Base-by-base conservation (phyloP, 92 coral and sea anemone species). In the Desmophyllum pertusum region DNA sequence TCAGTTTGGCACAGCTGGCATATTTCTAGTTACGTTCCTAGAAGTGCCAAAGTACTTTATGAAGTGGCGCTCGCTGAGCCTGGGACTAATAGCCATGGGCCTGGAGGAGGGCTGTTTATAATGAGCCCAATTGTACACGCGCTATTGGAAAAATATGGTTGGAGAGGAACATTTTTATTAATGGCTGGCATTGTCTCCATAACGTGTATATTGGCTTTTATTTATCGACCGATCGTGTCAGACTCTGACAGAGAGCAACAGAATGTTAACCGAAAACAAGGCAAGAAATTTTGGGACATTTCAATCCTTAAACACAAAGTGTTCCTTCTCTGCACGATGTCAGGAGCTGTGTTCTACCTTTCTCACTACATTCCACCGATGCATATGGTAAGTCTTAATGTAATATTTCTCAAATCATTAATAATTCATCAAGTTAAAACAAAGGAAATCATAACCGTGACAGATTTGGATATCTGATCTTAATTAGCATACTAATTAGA, bases 51-150 rank as follows among this genome's bases (percentile, higher is more conserved):
- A 72, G 67, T 89, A 89, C 76, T 92, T 92, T 61, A 68, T 35
- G 21, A 86, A 79, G 46, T 81, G 89, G 85, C 84, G 79, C 65
- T 73, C 90, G 10, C 31, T 83, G 8, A 91, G 88, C 21, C 67
- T 87, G 55, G 95, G 88, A 4, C 46, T 89, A 11, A 71, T 89
- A 18, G 81, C 92, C 21, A 76, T 84, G 31, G 92, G 41, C 92
- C 92, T 7, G 92, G 88, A 2, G 90, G 90, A 10, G 95, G 95
- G 0, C 61, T 89, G 41, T 84, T 92, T 55, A 19, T 92, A 11
- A 85, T 92, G 89, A 86, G 90, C 76, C 92, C 92, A 1, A 52
- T 89, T 25, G 81, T 83, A 0, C 90, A 89, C 39, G 74, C 62
- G 23, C 39, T 89, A 30, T 62, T 89, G 45, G 88, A 86, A 6